Conservation (phyloP, 2,113 vertebrate genomes). For the Dicerorhinus sumatrensis region DNA sequence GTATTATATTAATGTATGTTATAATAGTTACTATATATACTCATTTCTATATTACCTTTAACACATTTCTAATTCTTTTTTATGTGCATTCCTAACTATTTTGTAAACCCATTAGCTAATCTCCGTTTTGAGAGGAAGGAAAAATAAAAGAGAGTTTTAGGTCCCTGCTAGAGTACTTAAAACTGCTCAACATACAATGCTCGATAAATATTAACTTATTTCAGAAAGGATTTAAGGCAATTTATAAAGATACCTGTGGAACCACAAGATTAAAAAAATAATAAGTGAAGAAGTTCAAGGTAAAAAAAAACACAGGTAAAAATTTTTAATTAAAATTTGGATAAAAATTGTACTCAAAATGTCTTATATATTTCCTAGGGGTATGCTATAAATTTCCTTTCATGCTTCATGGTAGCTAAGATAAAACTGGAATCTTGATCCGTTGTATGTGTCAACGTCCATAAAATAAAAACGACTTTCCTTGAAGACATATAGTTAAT, state of each 20-base stretch:
- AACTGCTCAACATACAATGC: not conserved
- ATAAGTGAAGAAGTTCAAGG: not conserved
- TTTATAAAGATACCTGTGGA: not conserved
- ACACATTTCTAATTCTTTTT: not conserved
- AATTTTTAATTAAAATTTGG: not conserved
- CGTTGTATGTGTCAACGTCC: not conserved
- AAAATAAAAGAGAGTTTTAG: not conserved
- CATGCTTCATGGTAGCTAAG: not conserved
- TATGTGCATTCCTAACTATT: not conserved
- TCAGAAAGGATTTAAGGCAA: slow-evolving; percentile 20
- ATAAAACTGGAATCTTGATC: not conserved
- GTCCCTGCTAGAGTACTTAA: not conserved
- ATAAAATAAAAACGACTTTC: slow-evolving; percentile 41
- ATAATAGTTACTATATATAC: not conserved
- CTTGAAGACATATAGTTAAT: not conserved
- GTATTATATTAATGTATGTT: not conserved
- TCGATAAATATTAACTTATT: slow-evolving; percentile 24
- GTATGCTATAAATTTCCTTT: not conserved
- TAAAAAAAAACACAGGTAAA: not conserved
- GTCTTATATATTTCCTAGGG: not conserved
- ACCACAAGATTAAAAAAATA: not conserved
- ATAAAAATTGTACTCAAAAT: not conserved
- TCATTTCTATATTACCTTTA: not conserved
- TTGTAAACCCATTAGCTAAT: not conserved
- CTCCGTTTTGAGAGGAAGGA: not conserved